These are phyloP conservation scores for Corydoras maculifer DNA, from an alignment of 2,113 vertebrate species.

Conservation along the genomic window DNA sequence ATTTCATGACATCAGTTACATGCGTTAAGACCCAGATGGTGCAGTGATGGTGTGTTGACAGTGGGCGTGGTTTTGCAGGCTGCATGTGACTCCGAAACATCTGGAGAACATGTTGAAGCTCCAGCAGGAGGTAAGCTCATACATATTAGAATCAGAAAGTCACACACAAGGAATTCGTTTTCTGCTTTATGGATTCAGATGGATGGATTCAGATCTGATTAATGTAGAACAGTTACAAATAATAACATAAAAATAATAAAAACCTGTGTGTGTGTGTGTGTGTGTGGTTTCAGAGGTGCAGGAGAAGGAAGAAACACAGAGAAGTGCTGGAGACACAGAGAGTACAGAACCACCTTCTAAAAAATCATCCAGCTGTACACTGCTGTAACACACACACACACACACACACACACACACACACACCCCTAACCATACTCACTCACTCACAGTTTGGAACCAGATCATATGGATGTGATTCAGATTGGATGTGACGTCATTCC, in stretches of 20 bases:
- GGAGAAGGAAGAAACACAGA: background rate
- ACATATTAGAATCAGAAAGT: too few relatives aligned
- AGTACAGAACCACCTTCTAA: slow-evolving; percentile 24
- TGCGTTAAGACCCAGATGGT: background rate
- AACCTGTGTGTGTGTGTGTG: background rate
- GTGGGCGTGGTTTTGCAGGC: slow-evolving; percentile 2
- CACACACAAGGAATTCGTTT: too few relatives aligned
- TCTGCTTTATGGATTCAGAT: too few relatives aligned
- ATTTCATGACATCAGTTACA: background rate
- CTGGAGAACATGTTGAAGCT: slow-evolving; percentile 34
- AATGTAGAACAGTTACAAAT: too few relatives aligned
- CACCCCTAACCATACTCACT: too few relatives aligned
- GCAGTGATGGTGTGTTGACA: background rate
- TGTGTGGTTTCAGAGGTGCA: slow-evolving; percentile 38
- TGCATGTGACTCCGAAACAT: slow-evolving; percentile 7
- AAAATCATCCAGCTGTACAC: slow-evolving; percentile 54
- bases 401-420: background rate
- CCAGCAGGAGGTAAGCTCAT: slow-evolving; percentile 7
- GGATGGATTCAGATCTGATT: too few relatives aligned
- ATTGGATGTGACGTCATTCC: too few relatives aligned
- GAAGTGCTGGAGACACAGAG: background rate
- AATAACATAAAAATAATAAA: too few relatives aligned
- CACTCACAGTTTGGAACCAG: too few relatives aligned
- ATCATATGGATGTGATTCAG: too few relatives aligned
- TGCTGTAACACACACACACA: slow-evolving; percentile 48